Base-by-base conservation (phyloP, 2,888 invertebrate genomes). In the Limenitis camilla region DNA sequence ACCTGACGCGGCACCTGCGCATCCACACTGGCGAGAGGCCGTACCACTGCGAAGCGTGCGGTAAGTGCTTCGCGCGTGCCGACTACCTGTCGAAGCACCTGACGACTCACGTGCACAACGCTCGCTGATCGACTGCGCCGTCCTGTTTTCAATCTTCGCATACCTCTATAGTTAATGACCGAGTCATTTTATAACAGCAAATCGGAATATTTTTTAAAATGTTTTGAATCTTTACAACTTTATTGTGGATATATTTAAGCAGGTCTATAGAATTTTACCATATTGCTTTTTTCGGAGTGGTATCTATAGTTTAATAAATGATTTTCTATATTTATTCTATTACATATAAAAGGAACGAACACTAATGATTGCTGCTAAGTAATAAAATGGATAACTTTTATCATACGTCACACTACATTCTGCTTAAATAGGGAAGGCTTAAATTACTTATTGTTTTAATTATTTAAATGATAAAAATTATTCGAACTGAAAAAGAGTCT, bases 41-140 rank as follows among this genome's bases (percentile, higher is more conserved):
- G 32, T 96, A 96, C 80, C 95, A 95, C 76, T 96, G 96, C 85
- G 95, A 96, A 79, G 95, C 95, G 77, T 96, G 96, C 80, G 96
- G 95, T 61, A 96, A 96, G 81, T 95, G 95, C 77, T 96, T 96
- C 81, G 96, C 96, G 29, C 90, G 96, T 47, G 96, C 96, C 49
- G 96, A 96, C 77, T 96, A 96, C 72, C 90, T 96, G 53, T 95
- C 95, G 68, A 96, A 96, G 81, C 96, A 96, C 81, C 90, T 96
- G 64, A 96, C 96, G 59, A 96, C 96, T 32, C 96, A 96, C 86
- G 94, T 95, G 66, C 95, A 95, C 82, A 91, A 91, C 72, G 89
- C 91, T 58, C 92, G 92, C 71, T 92, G 77, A 82, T 63, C 56
- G 63, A 62, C 63, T 63, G 69, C 77, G 71, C 79, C 79, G 77